Base-by-base conservation (phyloP, 1,140 invertebrate genomes). In the Drosophila ambigua region DNA sequence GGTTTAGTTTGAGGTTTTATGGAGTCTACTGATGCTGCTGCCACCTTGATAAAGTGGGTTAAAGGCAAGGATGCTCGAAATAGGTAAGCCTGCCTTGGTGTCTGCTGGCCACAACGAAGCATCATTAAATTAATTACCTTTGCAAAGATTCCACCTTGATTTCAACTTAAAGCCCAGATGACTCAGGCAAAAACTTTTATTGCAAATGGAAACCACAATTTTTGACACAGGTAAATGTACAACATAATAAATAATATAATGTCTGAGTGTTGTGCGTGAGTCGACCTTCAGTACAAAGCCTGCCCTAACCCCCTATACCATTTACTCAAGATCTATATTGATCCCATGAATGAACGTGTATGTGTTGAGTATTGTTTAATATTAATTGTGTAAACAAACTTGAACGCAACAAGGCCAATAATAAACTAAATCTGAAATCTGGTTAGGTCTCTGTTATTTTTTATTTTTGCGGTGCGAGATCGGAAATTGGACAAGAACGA, bases 371-470 rank as follows among this genome's bases (percentile, higher is more conserved):
- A 35, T 8, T 31, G 31, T 69, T 50, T 67, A 55, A 61, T 44
- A 57, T 74, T 60, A 66, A 62, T 77, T 68, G 64, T 77, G 63
- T 78, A 78, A 78, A 78, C 63, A 82, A 72, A 62, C 62, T 65
- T 62, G 54, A 69, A 65, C 57, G 63, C 39, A 79, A 67, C 45
- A 65, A 87, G 73, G 82, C 74, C 82, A 82, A 88, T 82, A 78
- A 88, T 78, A 78, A 85, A 71, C 62, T 75, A 68, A 57, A 82
- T 73, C 66, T 65, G 53, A 74, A 68, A 69, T 66, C 51, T 53
- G 39, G 16, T 52, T 51, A 57, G 26, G 8, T 9, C 39, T 13
- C 11, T 41, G 41, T 41, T 23, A 20, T 16, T 16, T 39, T 52
- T 44, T 15, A 24, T 26, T 55, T 64, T 55, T 64, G 45, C 48